These are phyloP conservation scores for Acanthococcus lagerstroemiae DNA, from an alignment of 2,888 invertebrate genomes.

Conservation along the genomic window DNA sequence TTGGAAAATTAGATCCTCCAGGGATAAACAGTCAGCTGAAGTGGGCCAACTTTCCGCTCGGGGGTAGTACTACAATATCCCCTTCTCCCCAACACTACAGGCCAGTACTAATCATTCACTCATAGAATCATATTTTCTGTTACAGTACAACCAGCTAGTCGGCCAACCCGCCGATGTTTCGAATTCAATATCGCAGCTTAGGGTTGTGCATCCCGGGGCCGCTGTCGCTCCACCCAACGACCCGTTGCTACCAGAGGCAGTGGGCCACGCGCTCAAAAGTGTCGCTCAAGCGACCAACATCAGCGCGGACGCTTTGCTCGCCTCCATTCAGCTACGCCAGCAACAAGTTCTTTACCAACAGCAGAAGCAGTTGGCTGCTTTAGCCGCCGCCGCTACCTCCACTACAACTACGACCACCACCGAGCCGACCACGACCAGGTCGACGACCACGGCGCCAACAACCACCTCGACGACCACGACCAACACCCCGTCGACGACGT, in stretches of 20 bases:
- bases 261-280: slow-evolving; percentile 40
- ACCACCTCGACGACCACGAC: slow-evolving; percentile 43
- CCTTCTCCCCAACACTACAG: too few relatives aligned
- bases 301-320: slow-evolving; percentile 64
- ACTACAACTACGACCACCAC: slow-evolving; percentile 46
- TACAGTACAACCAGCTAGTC: slow-evolving; percentile 17
- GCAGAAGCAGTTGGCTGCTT: slow-evolving; percentile 36
- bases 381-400: slow-evolving; percentile 44
- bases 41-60: too few relatives aligned
- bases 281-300: slow-evolving; percentile 63
- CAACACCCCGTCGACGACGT: slow-evolving; percentile 44
- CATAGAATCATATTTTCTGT: too few relatives aligned
- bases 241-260: slow-evolving; percentile 35
- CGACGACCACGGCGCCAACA: slow-evolving; percentile 40
- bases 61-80: too few relatives aligned
- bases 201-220: slow-evolving; percentile 4
- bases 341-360: slow-evolving; percentile 34
- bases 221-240: slow-evolving; percentile 14
- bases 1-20: too few relatives aligned
- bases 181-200: slow-evolving; percentile 19
- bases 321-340: slow-evolving; percentile 49
- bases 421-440: slow-evolving; percentile 42
- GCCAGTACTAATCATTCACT: too few relatives aligned
- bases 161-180: slow-evolving; percentile 7
- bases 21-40: too few relatives aligned